These are phyloP conservation scores for Perodicticus potto DNA, from an alignment of 2,797 vertebrate genomes.

Conservation along the genomic window DNA sequence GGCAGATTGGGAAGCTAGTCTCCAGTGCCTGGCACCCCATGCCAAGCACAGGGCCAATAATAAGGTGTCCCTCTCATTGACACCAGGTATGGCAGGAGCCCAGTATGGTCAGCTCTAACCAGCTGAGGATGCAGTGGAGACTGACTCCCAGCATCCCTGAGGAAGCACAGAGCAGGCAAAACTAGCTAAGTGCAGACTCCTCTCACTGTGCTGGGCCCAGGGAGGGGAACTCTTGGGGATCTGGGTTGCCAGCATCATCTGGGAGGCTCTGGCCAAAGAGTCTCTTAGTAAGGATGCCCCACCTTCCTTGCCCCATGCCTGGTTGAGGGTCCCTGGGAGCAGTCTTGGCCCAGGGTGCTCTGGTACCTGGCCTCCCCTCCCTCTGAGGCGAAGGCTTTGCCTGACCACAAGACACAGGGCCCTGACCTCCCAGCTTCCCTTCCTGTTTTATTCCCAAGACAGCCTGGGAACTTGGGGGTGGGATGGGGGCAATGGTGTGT, in stretches of 20 bases:
- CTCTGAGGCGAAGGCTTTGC: background rate
- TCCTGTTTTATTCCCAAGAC: background rate
- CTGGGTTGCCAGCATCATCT: background rate
- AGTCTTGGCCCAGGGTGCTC: background rate
- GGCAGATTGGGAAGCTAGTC: background rate
- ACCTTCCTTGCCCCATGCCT: background rate
- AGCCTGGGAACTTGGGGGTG: background rate
- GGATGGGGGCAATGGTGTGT: too few relatives aligned
- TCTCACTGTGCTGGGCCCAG: background rate
- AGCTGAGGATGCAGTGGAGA: too few relatives aligned
- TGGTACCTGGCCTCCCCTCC: background rate
- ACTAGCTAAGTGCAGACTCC: background rate
- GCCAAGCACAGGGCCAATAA: background rate
- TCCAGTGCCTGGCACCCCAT: background rate
- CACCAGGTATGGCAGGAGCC: background rate
- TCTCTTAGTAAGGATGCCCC: fast-evolving
- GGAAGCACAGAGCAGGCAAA: background rate
- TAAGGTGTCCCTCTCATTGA: too few relatives aligned
- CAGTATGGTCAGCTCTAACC: too few relatives aligned
- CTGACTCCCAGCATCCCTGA: background rate
- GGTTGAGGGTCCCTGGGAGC: background rate
- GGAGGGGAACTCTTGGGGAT: too few relatives aligned
- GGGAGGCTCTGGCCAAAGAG: background rate
- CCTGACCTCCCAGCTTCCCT: background rate
- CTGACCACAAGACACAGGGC: background rate